phyloP scores from a whole-genome alignment of 1,140 invertebrate genomes.

The Drosophila pseudoobscura region DNA sequence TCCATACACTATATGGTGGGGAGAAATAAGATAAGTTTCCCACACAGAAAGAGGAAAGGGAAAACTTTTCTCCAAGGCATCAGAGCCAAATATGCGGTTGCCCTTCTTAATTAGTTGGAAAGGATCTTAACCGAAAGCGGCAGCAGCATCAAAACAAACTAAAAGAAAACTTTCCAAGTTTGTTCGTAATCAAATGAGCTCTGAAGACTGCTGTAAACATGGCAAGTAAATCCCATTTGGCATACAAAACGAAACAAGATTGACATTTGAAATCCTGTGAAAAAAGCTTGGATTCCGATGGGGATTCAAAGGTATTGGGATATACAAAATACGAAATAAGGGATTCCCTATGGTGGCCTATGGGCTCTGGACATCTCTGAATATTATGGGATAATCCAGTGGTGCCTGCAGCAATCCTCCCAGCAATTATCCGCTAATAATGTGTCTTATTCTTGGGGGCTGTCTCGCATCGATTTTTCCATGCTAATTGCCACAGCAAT shows the following conservation, averaged over 20 bases:
- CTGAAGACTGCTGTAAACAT: slow-evolving; percentile 26
- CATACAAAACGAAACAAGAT: slow-evolving; percentile 18
- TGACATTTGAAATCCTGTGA: slow-evolving; percentile 13
- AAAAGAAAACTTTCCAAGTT: slow-evolving; percentile 41
- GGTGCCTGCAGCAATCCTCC: no score
- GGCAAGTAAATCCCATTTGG: slow-evolving; percentile 42
- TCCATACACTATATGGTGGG: slow-evolving; percentile 11
- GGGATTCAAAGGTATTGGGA: no score
- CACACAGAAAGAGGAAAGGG: slow-evolving; percentile 12
- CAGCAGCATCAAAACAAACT: slow-evolving; percentile 23
- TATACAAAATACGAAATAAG: no score
- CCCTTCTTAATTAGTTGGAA: slow-evolving; percentile 48
- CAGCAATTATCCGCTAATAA: slow-evolving; percentile 24
- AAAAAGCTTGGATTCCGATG: no score
- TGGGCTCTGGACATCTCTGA: no score
- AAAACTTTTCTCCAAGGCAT: slow-evolving; percentile 36
- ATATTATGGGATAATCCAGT: no score
- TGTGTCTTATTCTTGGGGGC: slow-evolving; percentile 35
- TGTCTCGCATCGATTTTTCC: slow-evolving; percentile 46
- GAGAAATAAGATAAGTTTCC: slow-evolving; percentile 38
- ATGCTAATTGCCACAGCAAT: slow-evolving; percentile 33
- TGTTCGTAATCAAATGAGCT: slow-evolving; percentile 43
- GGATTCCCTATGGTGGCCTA: no score
- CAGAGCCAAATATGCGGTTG: slow-evolving; percentile 50
- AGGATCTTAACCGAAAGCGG: slow-evolving; percentile 32